A percentile compares a stretch with the other conserved stretches of the same genome.
phyloP scores from a whole-genome alignment of 53 echinoderm and acorn worm genomes.

The Astropecten irregularis region DNA sequence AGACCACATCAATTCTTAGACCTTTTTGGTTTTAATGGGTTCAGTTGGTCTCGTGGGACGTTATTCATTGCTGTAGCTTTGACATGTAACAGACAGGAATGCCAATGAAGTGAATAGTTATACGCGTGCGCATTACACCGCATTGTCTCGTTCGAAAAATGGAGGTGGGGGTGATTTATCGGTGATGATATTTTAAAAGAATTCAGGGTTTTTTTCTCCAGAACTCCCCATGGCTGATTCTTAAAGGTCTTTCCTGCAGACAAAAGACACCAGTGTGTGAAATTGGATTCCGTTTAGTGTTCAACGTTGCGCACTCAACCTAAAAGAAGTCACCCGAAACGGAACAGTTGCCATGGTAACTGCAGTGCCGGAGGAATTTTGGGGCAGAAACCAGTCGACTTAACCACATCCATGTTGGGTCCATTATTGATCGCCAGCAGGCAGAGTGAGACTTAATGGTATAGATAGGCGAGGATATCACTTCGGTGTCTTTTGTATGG shows the following conservation, averaged over 20 bases:
- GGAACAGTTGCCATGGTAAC: too few species aligned
- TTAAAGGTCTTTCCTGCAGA: too few species aligned
- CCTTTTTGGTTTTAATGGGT: constrained; percentile 25
- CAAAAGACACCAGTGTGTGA: too few species aligned
- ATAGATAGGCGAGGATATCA: background rate
- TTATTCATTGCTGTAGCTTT: background rate
- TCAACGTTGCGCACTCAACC: too few species aligned
- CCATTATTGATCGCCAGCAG: constrained; percentile 8
- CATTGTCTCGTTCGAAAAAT: background rate
- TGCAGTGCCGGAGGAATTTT: too few species aligned
- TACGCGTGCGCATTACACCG: constrained; percentile 33
- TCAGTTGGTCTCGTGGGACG: background rate
- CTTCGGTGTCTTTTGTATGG: background rate
- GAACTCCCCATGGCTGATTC: too few species aligned
- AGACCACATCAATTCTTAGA: background rate
- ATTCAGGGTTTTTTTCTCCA: too few species aligned
- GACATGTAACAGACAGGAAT: constrained; percentile 20
- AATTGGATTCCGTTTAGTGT: too few species aligned
- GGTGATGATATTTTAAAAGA: constrained; percentile 20
- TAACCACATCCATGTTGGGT: constrained; percentile 19
- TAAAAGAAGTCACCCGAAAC: too few species aligned
- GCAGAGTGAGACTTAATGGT: background rate
- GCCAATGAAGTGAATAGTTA: constrained; percentile 11
- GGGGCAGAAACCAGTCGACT: constrained; percentile 1
- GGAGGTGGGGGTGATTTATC: constrained; percentile 16